Evolutionary conservation across 2,113 vertebrate species (phyloP), one percentile per base, ranked within the genome.

Genomic region (Scomber japonicus): DNA sequence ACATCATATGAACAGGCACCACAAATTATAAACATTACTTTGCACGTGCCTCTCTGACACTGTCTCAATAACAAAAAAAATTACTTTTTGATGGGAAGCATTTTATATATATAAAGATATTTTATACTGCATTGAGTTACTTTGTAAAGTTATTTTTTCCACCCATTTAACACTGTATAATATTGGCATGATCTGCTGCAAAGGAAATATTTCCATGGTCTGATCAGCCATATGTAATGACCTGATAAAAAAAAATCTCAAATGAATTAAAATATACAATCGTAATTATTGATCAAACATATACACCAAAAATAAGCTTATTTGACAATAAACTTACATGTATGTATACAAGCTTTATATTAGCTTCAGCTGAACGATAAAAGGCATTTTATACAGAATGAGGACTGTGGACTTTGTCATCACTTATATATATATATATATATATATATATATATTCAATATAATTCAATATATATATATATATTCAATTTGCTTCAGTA

Each of bases 281-380:
- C 50, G 11, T 78, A 44, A 57, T 61, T 60, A 62, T 44, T 54
- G 44, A 10, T 11, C 30, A 45, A 67, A 67, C 27, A 65, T 17
- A 51, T 31, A 48, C 1, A 1, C 50, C 49, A 44, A 15, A 63
- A 60, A 51, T 17, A 6, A 40, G 8, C 6, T 1, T 11, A 31
- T 63, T n/a, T 54, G 75, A 40, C 11, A 24, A 10, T 13, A 27
- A 60, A 54, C 35, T 9, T 8, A 35, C 31, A 35, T 35, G 4
- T 35, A 35, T 8, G 7, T 35, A 7, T 35, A 7, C 31, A 35
- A 35, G 7, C 7, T 8, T 40, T 9, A 1, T 40, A 40, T 40
- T 40, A 40, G 35, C 35, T 40, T 40, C 35, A 8, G 35, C 35
- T 40, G 35, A 40, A 40, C 35, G 8, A 9, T 40, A 40, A 9